Conservation (phyloP, 2,888 invertebrate genomes). For the Drosophila dives region DNA sequence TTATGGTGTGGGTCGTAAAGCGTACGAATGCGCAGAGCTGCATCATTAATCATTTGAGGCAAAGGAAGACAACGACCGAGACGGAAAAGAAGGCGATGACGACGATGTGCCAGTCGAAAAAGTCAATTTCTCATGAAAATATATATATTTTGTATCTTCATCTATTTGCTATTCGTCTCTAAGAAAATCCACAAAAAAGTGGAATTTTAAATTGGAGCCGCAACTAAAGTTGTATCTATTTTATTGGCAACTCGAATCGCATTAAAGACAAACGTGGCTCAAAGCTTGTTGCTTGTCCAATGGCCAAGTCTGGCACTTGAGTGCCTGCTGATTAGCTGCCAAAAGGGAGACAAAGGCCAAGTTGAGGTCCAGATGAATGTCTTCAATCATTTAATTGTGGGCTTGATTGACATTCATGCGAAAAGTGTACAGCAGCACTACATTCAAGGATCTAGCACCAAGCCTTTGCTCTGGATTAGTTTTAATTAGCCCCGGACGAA, state of each 20-base stretch:
- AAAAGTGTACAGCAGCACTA: slow-evolving; percentile 63
- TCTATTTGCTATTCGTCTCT: slow-evolving; percentile 71
- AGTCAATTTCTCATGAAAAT: slow-evolving; percentile 83
- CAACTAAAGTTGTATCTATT: slow-evolving; percentile 26
- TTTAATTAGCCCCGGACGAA: slow-evolving; percentile 71
- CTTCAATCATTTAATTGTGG: slow-evolving; percentile 78
- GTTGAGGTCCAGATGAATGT: slow-evolving; percentile 43
- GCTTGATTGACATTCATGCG: slow-evolving; percentile 72
- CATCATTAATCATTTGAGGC: slow-evolving; percentile 82
- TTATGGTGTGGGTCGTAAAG: slow-evolving; percentile 57
- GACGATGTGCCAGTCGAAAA: slow-evolving; percentile 65
- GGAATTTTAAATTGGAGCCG: slow-evolving; percentile 56
- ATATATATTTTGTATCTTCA: slow-evolving; percentile 68
- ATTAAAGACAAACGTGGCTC: slow-evolving; percentile 32
- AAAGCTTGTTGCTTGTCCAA: slow-evolving; percentile 37
- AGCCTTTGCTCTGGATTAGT: slow-evolving; percentile 66
- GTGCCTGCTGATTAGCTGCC: slow-evolving; percentile 45
- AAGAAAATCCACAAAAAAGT: slow-evolving; percentile 44
- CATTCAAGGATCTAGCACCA: slow-evolving; percentile 3
- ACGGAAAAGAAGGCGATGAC: slow-evolving; percentile 55
- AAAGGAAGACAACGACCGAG: slow-evolving; percentile 73
- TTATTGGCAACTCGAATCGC: slow-evolving; percentile 30
- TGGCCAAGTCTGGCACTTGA: slow-evolving; percentile 22
- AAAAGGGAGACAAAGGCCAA: slow-evolving; percentile 21
- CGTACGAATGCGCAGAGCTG: slow-evolving; percentile 70